Conservation (phyloP, 2,888 invertebrate genomes). For the Lepidochitona cinerea region DNA sequence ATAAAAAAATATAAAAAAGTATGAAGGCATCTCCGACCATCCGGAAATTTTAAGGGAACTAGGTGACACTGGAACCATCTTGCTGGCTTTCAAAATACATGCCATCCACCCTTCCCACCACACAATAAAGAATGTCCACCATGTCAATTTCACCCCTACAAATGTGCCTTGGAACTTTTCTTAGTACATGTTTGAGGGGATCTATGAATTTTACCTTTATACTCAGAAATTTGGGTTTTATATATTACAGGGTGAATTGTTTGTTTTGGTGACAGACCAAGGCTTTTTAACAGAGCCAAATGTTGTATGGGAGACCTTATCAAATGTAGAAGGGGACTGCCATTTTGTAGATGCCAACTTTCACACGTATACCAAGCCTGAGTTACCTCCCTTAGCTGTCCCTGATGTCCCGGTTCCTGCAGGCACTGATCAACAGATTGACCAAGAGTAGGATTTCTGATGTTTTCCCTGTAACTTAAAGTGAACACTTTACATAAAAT, state of each 20-base stretch:
- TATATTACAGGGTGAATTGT: slow-evolving; percentile 71
- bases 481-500: too few species aligned
- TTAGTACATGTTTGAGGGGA: not conserved
- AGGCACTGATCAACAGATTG: slow-evolving; percentile 70
- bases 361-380: slow-evolving; percentile 65
- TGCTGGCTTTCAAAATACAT: too few species aligned
- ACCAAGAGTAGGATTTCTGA: slow-evolving; percentile 73
- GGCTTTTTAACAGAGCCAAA: slow-evolving; percentile 73
- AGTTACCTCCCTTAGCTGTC: slow-evolving; percentile 43
- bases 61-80: too few species aligned
- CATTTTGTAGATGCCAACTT: slow-evolving; percentile 74
- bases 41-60: too few species aligned
- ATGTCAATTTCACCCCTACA: not conserved
- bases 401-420: slow-evolving; percentile 42
- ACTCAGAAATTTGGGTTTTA: not conserved
- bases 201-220: not conserved
- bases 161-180: not conserved
- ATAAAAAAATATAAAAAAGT: too few species aligned
- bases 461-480: too few species aligned
- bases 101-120: too few species aligned
- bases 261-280: slow-evolving; percentile 75
- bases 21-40: too few species aligned
- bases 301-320: slow-evolving; percentile 76
- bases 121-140: too few species aligned
- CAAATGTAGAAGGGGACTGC: slow-evolving; percentile 74